Percentiles rank a stretch among this genome's conserved stretches.
Evolutionary conservation across 2,797 vertebrate species (phyloP).

Genomic region (Pangasius djambal): DNA sequence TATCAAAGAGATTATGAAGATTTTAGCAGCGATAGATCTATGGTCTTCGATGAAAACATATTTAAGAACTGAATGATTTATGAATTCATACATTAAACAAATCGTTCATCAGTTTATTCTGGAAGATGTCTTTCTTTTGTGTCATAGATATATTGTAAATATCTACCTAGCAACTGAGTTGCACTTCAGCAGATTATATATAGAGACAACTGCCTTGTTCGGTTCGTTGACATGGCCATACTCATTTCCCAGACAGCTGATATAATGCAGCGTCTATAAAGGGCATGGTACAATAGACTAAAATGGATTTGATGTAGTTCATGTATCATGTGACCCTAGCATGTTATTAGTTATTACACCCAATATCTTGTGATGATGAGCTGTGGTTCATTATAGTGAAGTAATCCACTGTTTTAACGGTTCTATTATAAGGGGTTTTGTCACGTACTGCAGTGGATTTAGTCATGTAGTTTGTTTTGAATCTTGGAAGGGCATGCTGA

Average conservation of each 20-base stretch:
- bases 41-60: not conserved
- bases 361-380: conserved; percentile 2
- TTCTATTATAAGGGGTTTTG: conserved; percentile 1
- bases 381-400: not conserved
- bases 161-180: conserved; percentile 46
- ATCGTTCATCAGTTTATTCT: conserved; percentile 10
- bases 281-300: not conserved
- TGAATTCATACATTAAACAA: conserved; percentile 3
- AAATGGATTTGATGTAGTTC: not conserved
- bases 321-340: not conserved
- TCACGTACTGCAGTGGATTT: not conserved
- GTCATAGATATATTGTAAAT: not conserved
- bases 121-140: conserved; percentile 4
- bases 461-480: not conserved
- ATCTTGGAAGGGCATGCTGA: not conserved
- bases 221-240: conserved; percentile 26
- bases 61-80: conserved; percentile 4
- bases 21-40: not conserved
- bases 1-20: not conserved
- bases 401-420: not conserved
- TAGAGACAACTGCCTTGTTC: conserved; percentile 54
- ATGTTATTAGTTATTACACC: not conserved
- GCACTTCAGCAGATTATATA: conserved; percentile 60
- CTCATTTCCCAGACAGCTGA: conserved; percentile 55
- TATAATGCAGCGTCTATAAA: conserved; percentile 33